Percentiles rank a stretch among this genome's conserved stretches.
Conservation (phyloP, 2,113 vertebrate species). For the Neopipo cinnamomea region DNA sequence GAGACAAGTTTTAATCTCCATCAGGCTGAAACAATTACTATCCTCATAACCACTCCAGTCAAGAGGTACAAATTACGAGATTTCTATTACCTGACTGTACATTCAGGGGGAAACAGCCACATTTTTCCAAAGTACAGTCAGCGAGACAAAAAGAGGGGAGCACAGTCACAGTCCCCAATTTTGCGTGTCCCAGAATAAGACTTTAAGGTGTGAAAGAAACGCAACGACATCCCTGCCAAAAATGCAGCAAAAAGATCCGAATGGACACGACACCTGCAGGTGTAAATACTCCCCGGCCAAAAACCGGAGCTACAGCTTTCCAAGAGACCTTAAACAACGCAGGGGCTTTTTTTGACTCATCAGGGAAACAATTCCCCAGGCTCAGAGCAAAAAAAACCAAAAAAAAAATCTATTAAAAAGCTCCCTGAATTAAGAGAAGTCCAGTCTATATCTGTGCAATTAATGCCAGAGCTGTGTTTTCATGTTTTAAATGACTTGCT, state of each 20-base stretch:
- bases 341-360: neutral
- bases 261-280: neutral
- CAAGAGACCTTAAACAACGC: neutral
- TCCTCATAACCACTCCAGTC: conserved; percentile 15
- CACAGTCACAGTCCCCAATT: neutral
- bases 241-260: neutral
- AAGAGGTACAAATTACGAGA: conserved; percentile 1
- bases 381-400: neutral
- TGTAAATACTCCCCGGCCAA: neutral
- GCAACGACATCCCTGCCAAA: neutral
- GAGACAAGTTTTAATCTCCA: conserved; percentile 62
- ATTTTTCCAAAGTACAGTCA: neutral
- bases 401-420: neutral
- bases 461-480: neutral
- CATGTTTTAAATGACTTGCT: neutral
- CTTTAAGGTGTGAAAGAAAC: neutral
- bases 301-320: neutral
- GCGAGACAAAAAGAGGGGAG: neutral
- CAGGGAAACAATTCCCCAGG: neutral
- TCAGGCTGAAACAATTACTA: conserved; percentile 48
- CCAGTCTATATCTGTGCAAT: neutral
- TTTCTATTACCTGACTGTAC: neutral
- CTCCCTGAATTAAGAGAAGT: neutral
- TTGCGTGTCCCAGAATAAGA: neutral
- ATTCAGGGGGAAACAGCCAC: neutral